Evolutionary conservation across 1,140 invertebrate species (phyloP), one percentile per base, ranked within the genome.

Genomic region (Rhopalosiphum maidis): DNA sequence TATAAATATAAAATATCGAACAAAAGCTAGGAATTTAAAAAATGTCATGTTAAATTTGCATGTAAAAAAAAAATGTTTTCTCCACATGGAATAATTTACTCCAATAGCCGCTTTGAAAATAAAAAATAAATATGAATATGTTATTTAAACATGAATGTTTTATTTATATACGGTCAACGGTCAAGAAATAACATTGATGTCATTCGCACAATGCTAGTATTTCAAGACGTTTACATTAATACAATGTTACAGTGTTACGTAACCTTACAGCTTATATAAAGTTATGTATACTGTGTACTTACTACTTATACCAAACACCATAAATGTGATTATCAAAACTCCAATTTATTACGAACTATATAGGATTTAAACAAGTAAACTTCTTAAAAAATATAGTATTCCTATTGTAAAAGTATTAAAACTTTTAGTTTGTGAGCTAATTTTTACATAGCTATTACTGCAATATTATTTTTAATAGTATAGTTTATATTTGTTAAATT

Each of bases 151-250:
- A 25, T 55, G 35, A 15, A 55, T 89, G 35, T 55, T 89, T 41
- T 55, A 54, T 89, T 41, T 55, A 54, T 89, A 22, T 35, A 89
- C 35, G 51, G 25, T 30, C 37, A 35, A 41, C 9, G 88, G n/a
- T 51, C n/a, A 37, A 86, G 46, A 89, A 55, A 89, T 55, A 89
- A 25, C 48, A 51, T 25, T 23, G 48, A 89, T 89, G 35, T 37
- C 35, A 41, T 89, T 89, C 25, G n/a, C 48, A 89, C 87, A 89
- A 89, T 89, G 9, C 87, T 54, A 54, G n/a, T 89, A 55, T 55
- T 89, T 41, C 88, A 89, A 25, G 9, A 41, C 51, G 48, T 22
- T 55, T 89, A 89, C 4, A 54, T 21, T 54, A 41, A 41, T 41
- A 41, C 41, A 41, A 1, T 41, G 41, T 41, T 41, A 3, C 41